These are phyloP conservation scores for Ardeotis arabs DNA, from an alignment of 2,113 vertebrate species.

Conservation along the genomic window DNA sequence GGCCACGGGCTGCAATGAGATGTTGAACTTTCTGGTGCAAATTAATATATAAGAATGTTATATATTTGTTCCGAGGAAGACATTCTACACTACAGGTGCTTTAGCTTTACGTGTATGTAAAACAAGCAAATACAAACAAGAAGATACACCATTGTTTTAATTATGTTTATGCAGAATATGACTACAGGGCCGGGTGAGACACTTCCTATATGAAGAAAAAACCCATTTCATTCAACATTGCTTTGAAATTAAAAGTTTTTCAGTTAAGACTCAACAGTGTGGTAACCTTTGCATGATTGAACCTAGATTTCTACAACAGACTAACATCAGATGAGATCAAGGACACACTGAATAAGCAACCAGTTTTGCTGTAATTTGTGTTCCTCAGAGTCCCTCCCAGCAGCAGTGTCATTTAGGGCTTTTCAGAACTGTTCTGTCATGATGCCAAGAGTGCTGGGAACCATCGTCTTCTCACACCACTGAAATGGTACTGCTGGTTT, in stretches of 20 bases:
- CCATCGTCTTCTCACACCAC: background rate
- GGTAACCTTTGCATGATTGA: background rate
- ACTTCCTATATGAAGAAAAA: background rate
- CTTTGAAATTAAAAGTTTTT: too few relatives aligned
- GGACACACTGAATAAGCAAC: background rate
- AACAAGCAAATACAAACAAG: background rate
- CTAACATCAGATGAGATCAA: background rate
- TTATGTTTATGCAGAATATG: background rate
- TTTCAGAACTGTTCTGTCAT: background rate
- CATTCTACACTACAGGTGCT: background rate
- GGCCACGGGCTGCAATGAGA: background rate
- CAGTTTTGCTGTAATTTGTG: background rate
- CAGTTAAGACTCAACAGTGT: background rate
- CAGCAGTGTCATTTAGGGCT: background rate
- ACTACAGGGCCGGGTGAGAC: background rate
- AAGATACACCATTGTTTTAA: background rate
- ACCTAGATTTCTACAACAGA: background rate
- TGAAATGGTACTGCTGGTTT: background rate
- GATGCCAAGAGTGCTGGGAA: background rate
- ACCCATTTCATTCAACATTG: too few relatives aligned
- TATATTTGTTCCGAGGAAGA: background rate
- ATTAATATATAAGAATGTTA: background rate
- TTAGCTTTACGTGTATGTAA: background rate
- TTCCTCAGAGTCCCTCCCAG: background rate
- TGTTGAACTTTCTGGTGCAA: background rate